Evolutionary conservation across 2,888 invertebrate species (phyloP), one percentile per base, ranked within the genome.

Genomic region (Latrodectus hesperus): DNA sequence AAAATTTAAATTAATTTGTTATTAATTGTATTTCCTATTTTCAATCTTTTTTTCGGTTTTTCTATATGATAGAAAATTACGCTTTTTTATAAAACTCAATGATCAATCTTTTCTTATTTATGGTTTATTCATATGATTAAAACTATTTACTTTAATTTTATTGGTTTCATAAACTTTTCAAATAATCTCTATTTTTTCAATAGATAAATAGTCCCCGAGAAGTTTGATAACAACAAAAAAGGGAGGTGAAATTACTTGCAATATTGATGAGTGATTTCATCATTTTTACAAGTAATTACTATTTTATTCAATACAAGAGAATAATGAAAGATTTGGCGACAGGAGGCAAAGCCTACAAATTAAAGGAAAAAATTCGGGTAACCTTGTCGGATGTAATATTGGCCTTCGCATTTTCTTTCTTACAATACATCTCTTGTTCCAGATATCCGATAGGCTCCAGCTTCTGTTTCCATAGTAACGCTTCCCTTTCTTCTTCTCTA

Each of bases 391-490:
- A 49, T 74, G 65, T 67, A 78, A 83, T 83, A 76, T 76, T 77
- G 72, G 65, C 53, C 68, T 78, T 78, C 67, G 65, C 67, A 55
- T 73, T 67, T 22, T 53, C 26, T 76, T 71, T 67, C 52, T 60
- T 76, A 71, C 76, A 71, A 83, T 52, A 76, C 76, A 83, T 78
- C 84, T 72, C 72, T 78, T 84, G 77, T 84, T 78, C 67, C 26
- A 77, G 73, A 53, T 64, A 84, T 77, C 52, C 76, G 76, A 83
- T 76, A 83, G 64, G 12, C 76, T 52, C 60, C 83, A 71, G 76
- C 76, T 64, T 68, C 64, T 9, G 83, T 83, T 83, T 49, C 76
- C 76, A 71, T 76, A 71, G 83, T 14, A 83, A 83, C 83, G 64
- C 22, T 51, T 65, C 71, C 64, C 22, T 64, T 38, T 67, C 11